A percentile compares a stretch with the other conserved stretches of the same genome.
phyloP scores from a whole-genome alignment of 1,140 invertebrate genomes.

The Idris sp. region DNA sequence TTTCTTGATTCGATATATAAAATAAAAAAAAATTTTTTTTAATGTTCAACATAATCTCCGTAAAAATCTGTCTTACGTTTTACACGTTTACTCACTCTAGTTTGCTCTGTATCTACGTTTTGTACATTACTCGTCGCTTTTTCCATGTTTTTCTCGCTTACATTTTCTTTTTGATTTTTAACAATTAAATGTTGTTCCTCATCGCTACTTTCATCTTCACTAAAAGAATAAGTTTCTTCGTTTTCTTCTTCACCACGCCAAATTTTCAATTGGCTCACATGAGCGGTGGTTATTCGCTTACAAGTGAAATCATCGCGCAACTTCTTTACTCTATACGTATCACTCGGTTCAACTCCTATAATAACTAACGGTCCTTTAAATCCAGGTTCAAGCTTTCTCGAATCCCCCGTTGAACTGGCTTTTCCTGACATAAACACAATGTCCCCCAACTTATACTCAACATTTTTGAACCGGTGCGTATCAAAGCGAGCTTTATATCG shows the following conservation, averaged over 20 bases:
- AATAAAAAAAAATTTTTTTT: no score
- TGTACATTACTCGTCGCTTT: no score
- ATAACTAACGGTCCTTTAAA: constrained; percentile 21
- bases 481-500: constrained; percentile 33
- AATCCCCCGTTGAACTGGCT: constrained; percentile 20
- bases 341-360: constrained; percentile 9
- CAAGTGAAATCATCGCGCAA: not conserved
- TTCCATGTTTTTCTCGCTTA: no score
- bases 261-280: constrained; percentile 43
- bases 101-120: no score
- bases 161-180: no score
- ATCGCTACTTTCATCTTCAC: no score
- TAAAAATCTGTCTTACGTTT: no score
- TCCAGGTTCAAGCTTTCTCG: constrained; percentile 28
- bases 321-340: constrained; percentile 21
- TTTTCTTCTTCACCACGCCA: constrained; percentile 10
- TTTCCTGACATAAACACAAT: constrained; percentile 34
- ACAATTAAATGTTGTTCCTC: no score
- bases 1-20: no score
- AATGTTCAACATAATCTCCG: no score
- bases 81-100: no score
- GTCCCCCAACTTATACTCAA: constrained; percentile 34
- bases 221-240: no score
- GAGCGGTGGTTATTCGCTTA: constrained; percentile 11
- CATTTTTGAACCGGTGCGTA: constrained; percentile 1